These are phyloP conservation scores for Galago senegalensis DNA, from an alignment of 2,797 vertebrate species.

Conservation along the genomic window DNA sequence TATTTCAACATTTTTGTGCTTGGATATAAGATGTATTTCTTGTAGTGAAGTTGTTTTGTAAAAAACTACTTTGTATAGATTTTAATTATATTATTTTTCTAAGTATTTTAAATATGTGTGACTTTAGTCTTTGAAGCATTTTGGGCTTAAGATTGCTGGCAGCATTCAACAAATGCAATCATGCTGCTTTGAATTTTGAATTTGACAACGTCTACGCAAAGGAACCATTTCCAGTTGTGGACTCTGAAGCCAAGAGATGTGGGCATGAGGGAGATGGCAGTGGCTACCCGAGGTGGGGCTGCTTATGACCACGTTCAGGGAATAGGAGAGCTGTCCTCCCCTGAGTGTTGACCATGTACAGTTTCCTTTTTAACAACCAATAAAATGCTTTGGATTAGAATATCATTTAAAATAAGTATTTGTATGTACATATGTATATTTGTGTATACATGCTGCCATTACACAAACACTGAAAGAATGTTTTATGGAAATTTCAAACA, in stretches of 20 bases:
- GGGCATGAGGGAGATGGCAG: not conserved
- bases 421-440: not conserved
- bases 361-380: conserved; percentile 51
- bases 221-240: not conserved
- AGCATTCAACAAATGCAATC: not conserved
- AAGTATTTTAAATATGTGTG: conserved; percentile 75
- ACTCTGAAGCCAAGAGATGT: not conserved
- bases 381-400: conserved; percentile 50
- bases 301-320: not conserved
- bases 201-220: not conserved
- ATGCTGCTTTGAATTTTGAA: not conserved
- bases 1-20: conserved; percentile 70
- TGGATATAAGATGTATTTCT: conserved; percentile 77
- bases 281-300: not conserved
- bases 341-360: fast-evolving
- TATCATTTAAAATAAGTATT: not conserved
- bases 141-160: not conserved
- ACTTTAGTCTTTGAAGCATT: conserved; percentile 54
- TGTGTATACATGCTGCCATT: not conserved
- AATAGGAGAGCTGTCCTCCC: not conserved
- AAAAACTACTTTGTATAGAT: conserved; percentile 82
- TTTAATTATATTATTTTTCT: conserved; percentile 83
- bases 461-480: not conserved
- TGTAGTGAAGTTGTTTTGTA: conserved; percentile 80
- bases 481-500: not conserved